Conservation (phyloP, 2,888 invertebrate species). For the Drosophila suboccidentalis region DNA sequence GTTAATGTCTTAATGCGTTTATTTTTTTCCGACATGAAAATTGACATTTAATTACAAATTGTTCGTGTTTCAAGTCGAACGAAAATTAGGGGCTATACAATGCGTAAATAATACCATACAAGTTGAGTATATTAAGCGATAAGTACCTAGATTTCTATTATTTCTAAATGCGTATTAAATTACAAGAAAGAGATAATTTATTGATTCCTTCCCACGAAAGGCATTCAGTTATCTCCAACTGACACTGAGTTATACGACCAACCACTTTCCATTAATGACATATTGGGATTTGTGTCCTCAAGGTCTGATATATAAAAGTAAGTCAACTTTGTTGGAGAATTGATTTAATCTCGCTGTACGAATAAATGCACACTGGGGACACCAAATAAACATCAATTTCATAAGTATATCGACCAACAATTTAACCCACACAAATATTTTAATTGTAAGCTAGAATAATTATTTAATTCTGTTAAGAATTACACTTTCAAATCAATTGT, state of each 20-base stretch:
- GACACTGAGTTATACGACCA: constrained; percentile 22
- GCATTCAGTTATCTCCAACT: constrained; percentile 14
- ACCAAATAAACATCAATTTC: background rate
- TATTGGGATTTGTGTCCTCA: background rate
- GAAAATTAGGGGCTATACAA: constrained; percentile 53
- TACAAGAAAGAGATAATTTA: constrained; percentile 54
- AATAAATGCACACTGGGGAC: constrained; percentile 6
- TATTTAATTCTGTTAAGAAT: background rate
- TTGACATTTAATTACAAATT: constrained; percentile 74
- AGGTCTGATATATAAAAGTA: constrained; percentile 4
- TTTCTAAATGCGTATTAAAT: constrained; percentile 71
- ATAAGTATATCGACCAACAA: background rate
- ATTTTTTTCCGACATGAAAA: constrained; percentile 49
- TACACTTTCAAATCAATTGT: background rate
- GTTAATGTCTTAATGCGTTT: constrained; percentile 61
- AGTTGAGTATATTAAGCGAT: constrained; percentile 27
- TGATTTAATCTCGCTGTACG: constrained; percentile 6
- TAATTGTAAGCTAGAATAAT: background rate
- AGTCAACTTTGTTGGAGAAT: constrained; percentile 2
- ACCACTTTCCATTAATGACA: constrained; percentile 25
- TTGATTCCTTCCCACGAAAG: constrained; percentile 31
- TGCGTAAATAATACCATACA: constrained; percentile 20
- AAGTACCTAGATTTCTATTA: constrained; percentile 53
- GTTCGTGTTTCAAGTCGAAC: constrained; percentile 16
- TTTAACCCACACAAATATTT: background rate